Conservation (phyloP, 2,113 vertebrate genomes). For the Clinocottus analis region DNA sequence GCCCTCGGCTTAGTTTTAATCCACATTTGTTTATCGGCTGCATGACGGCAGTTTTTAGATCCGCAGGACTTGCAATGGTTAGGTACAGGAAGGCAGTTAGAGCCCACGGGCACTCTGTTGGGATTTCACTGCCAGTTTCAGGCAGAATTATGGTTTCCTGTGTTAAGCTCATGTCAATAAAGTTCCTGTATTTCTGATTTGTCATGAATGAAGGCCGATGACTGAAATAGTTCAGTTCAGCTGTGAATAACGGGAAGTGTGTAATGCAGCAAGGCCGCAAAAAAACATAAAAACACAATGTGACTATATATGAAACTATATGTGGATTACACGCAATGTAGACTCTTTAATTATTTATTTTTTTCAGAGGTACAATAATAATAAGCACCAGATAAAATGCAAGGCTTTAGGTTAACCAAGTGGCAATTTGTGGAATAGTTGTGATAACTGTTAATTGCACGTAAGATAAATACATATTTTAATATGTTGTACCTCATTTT, state of each 20-base stretch:
- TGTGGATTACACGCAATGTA: not conserved
- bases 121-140: not conserved
- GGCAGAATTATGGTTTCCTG: conserved; percentile 4
- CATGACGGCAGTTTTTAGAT: not conserved
- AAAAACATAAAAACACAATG: not conserved
- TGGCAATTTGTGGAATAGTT: not conserved
- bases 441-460: not conserved
- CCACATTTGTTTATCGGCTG: conserved; percentile 7
- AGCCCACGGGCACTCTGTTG: not conserved
- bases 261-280: not conserved
- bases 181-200: not conserved
- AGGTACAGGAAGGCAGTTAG: not conserved
- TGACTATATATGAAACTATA: not conserved
- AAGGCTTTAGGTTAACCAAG: not conserved
- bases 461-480: not conserved
- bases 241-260: not conserved
- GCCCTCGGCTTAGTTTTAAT: conserved; percentile 14
- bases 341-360: not conserved
- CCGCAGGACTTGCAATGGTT: not conserved
- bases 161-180: conserved; percentile 5
- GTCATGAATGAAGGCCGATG: not conserved
- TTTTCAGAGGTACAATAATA: not conserved
- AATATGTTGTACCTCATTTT: not conserved
- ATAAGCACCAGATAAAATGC: not conserved
- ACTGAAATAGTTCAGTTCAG: conserved; percentile 4